phyloP scores from a whole-genome alignment of 2,797 vertebrate species.

The Gymnocypris eckloni region DNA sequence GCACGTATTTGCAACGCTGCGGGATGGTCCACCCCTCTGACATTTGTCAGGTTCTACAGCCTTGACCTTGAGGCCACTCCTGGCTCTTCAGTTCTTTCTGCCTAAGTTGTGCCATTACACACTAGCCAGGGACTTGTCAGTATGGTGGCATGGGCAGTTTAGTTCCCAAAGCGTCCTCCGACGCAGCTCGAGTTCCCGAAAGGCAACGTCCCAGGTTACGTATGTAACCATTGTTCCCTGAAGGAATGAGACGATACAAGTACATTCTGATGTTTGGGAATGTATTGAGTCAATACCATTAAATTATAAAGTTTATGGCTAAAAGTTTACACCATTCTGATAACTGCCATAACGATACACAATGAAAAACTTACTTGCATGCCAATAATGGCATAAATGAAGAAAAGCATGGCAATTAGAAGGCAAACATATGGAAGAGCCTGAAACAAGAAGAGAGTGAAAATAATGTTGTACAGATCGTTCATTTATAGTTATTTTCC shows the following conservation, averaged over 20 bases:
- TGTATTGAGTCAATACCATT: not conserved
- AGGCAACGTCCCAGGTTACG: no score
- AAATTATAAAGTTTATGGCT: not conserved
- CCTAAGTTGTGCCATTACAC: no score
- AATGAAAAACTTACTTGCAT: conserved; percentile 88
- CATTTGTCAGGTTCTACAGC: no score
- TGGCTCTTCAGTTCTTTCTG: no score
- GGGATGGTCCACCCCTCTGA: no score
- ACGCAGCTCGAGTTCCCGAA: no score
- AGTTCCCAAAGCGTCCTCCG: no score
- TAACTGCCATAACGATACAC: not conserved
- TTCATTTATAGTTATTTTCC: not conserved
- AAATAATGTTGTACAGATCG: not conserved
- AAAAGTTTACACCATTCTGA: not conserved
- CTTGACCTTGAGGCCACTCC: no score
- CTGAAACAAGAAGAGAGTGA: conserved; percentile 74
- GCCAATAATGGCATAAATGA: conserved; percentile 98
- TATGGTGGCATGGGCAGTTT: no score
- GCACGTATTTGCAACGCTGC: no score
- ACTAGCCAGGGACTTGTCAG: no score
- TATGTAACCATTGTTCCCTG: no score
- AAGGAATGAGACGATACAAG: not conserved
- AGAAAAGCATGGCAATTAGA: conserved; percentile 98
- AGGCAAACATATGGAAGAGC: conserved; percentile 99
- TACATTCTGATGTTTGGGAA: not conserved